Evolutionary conservation across 2,888 invertebrate species (phyloP), one percentile per base, ranked within the genome.

Genomic region (Platynereis dumerilii): DNA sequence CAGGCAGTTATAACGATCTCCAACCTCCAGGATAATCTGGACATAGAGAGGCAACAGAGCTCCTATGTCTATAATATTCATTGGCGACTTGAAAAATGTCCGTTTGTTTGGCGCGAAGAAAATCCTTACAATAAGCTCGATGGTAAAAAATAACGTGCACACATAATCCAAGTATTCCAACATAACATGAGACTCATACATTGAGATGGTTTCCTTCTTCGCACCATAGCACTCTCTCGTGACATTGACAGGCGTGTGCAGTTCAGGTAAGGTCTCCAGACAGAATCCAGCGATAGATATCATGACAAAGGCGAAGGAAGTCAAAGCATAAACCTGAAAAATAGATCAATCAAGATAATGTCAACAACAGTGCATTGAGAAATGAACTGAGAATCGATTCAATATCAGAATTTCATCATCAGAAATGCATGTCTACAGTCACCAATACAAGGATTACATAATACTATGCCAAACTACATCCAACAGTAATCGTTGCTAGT

Each of bases 21-120:
- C 75, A 60, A 77, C 72, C 65, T 78, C 76, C 22, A 82, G 73
- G 58, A 79, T 76, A 39, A 80, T 76, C 67, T 81, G 79, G 66
- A 80, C 80, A 68, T 82, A 82, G 24, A 81, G 78, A 27, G 82
- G 82, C 65, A 81, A 76, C 24, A 82, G 73, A 0, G 81, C 81
- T 64, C 81, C 65, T 15, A 81, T 71, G 70, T 82, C 82, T 42
- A 82, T 82, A 45, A 82, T 75, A 67, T 82, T 82, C 80, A 82
- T 80, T 17, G 75, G 69, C 10, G 75, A 76, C 24, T 75, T 69
- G 45, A 82, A 76, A 66, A 82, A 81, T 24, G 71, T 68, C 26
- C 73, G 64, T 65, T 80, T 80, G 64, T 74, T 74, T 7, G 80
- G 80, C 2, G 80, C 75, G 64, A 80, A 80, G 24, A 73, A 67